Percentiles rank a stretch among this genome's conserved stretches.
Conservation (phyloP, 2,888 invertebrate genomes). For the Anodontia alba region DNA sequence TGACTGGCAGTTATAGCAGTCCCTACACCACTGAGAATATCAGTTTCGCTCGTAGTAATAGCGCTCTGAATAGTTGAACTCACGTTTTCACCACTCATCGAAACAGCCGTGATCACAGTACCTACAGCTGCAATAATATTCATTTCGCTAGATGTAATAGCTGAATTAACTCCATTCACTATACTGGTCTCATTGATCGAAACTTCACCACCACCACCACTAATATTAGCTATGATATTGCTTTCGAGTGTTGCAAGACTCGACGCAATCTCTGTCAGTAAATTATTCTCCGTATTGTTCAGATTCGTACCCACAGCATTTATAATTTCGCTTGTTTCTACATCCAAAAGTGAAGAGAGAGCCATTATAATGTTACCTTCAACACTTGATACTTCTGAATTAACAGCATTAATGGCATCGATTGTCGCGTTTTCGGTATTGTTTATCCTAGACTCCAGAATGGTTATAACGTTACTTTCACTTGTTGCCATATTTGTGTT, state of each 20-base stretch:
- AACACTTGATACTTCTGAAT: neutral
- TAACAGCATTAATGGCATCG: neutral
- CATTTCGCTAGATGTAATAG: neutral
- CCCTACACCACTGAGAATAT: neutral
- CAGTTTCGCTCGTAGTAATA: neutral
- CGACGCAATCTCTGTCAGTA: neutral
- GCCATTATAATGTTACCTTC: neutral
- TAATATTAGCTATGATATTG: neutral
- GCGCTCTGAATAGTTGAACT: neutral
- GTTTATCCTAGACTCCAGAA: neutral
- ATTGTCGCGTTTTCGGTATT: neutral
- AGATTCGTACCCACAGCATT: neutral
- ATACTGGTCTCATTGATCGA: neutral
- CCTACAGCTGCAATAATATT: neutral
- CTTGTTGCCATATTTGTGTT: neutral
- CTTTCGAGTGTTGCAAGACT: neutral
- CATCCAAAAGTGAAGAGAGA: neutral
- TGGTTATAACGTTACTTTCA: neutral
- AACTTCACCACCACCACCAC: neutral
- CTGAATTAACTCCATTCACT: neutral
- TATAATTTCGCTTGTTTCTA: neutral
- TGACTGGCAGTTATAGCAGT: neutral
- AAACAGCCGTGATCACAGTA: neutral
- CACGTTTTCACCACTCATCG: neutral
- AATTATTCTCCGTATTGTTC: neutral